These are phyloP conservation scores for Chloroceryle amazona DNA, from an alignment of 2,797 vertebrate species.

Conservation along the genomic window DNA sequence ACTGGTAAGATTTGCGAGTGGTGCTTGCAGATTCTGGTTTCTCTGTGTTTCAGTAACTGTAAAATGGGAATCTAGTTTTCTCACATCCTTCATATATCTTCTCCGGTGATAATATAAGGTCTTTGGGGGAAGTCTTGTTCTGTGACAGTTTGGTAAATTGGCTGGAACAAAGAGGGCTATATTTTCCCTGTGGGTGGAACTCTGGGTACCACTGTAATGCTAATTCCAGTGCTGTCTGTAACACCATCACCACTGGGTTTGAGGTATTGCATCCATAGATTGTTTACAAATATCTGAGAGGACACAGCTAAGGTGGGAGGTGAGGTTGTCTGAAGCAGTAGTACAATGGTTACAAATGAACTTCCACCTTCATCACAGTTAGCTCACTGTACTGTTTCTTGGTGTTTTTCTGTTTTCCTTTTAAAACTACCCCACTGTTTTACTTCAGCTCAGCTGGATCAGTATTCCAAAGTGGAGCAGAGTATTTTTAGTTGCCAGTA, in stretches of 20 bases:
- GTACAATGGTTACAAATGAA: neutral
- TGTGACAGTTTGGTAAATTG: neutral
- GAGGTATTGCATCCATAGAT: neutral
- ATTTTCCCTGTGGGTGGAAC: neutral
- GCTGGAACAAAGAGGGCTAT: neutral
- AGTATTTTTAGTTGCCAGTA: neutral
- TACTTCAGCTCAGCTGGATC: fast-evolving
- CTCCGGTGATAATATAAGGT: neutral
- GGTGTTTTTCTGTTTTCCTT: neutral
- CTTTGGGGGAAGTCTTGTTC: neutral
- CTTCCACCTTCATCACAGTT: neutral
- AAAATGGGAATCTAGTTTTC: neutral
- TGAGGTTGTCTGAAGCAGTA: neutral
- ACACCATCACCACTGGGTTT: neutral
- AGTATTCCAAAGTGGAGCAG: neutral
- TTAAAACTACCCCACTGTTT: neutral
- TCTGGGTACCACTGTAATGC: neutral
- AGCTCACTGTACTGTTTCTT: neutral
- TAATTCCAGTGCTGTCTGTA: neutral
- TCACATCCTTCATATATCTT: fast-evolving
- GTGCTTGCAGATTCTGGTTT: neutral
- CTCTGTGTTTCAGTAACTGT: neutral
- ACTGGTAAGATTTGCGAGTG: neutral
- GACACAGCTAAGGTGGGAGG: neutral
- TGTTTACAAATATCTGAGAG: neutral